Conservation (phyloP, 2,113 vertebrate species). For the Spea bombifrons region DNA sequence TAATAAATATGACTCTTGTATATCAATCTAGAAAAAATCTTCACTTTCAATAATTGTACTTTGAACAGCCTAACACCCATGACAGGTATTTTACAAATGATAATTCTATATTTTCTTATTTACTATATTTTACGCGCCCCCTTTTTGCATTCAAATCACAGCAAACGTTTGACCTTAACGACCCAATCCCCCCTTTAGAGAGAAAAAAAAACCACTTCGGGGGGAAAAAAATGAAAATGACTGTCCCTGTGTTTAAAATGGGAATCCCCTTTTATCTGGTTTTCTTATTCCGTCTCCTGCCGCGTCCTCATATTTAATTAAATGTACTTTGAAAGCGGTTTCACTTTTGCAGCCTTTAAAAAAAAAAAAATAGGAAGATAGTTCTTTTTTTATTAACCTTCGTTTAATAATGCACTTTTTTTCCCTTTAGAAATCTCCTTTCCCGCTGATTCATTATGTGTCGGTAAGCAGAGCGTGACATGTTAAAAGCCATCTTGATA, state of each 20-base stretch:
- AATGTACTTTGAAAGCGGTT: constrained; percentile 23
- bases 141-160: not conserved
- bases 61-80: no score
- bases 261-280: constrained; percentile 41
- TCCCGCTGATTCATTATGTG: constrained; percentile 64
- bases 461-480: constrained; percentile 61
- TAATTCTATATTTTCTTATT: no score
- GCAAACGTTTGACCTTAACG: not conserved
- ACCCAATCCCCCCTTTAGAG: not conserved
- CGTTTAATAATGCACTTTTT: constrained; percentile 50
- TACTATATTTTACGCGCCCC: no score
- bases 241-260: not conserved
- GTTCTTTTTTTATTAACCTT: constrained; percentile 51
- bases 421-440: constrained; percentile 55
- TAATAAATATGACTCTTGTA: no score
- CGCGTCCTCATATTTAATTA: constrained; percentile 47
- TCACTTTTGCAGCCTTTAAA: constrained; percentile 44
- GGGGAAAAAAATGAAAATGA: not conserved
- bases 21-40: no score
- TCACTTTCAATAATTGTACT: no score
- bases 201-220: not conserved
- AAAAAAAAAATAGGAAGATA: not conserved
- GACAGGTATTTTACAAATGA: no score
- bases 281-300: not conserved
- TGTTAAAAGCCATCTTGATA: constrained; percentile 65